A percentile compares a stretch with the other conserved stretches of the same genome.
Conservation (phyloP, 1,140 invertebrate species). For the Eurosta solidaginis region DNA sequence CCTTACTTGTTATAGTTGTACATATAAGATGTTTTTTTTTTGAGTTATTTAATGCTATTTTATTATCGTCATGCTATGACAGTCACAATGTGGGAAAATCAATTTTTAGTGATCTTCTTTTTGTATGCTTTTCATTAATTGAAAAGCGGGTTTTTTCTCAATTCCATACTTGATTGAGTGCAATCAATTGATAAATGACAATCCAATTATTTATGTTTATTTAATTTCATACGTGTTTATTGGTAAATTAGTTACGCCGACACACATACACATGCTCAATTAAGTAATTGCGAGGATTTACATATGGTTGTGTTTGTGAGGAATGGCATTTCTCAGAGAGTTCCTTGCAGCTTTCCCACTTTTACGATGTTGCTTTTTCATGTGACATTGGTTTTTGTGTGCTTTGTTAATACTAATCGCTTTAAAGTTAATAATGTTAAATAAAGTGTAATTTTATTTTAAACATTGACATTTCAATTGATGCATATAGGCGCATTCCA, state of each 20-base stretch:
- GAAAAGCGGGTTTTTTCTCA: not conserved
- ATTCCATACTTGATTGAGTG: not conserved
- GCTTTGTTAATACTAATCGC: not conserved
- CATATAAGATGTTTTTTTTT: too few species aligned
- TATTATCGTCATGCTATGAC: not conserved
- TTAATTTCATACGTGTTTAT: conserved; percentile 8
- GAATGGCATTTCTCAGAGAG: not conserved
- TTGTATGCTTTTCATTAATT: not conserved
- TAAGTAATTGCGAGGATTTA: not conserved
- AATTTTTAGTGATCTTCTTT: not conserved
- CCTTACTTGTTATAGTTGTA: too few species aligned
- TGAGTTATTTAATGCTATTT: conserved; percentile 4
- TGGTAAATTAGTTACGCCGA: not conserved
- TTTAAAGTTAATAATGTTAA: not conserved
- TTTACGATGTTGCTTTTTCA: not conserved
- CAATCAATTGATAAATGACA: conserved; percentile 21
- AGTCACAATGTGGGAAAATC: conserved; percentile 1
- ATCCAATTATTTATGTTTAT: conserved; percentile 22
- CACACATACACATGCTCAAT: not conserved
- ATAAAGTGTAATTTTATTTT: not conserved
- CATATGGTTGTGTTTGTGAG: not conserved
- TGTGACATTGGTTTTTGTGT: not conserved
- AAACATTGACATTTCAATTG: not conserved
- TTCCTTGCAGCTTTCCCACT: not conserved
- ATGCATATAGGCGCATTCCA: not conserved